Evolutionary conservation across 2,888 invertebrate genomes (phyloP).

Genomic region (Dusona sp.): DNA sequence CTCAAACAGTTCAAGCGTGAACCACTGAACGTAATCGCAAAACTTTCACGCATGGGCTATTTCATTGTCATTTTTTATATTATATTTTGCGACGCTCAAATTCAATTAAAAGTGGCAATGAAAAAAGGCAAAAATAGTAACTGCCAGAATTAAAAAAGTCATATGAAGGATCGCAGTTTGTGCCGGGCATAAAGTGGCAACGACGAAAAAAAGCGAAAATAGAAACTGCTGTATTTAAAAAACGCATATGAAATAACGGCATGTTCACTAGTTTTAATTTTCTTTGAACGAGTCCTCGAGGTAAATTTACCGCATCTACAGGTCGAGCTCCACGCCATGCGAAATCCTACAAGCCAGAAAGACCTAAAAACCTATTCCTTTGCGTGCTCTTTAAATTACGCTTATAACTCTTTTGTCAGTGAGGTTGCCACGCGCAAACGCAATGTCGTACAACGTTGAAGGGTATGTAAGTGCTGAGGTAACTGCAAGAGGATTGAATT

Average conservation of each 20-base stretch:
- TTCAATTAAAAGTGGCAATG: background rate
- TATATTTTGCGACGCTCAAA: background rate
- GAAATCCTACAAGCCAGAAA: background rate
- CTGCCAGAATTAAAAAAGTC: background rate
- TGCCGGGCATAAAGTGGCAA: background rate
- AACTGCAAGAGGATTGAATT: constrained; percentile 64
- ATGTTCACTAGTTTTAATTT: background rate
- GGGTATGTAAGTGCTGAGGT: constrained; percentile 61
- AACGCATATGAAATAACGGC: background rate
- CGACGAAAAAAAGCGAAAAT: background rate
- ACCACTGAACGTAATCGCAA: constrained; percentile 10
- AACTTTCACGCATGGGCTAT: background rate
- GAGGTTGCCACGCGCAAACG: background rate
- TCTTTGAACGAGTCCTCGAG: background rate
- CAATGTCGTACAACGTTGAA: constrained; percentile 48
- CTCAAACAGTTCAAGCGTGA: constrained; percentile 52
- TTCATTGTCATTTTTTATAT: background rate
- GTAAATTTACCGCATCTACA: background rate
- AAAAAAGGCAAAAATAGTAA: background rate
- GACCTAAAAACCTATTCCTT: background rate
- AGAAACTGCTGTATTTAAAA: background rate
- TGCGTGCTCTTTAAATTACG: background rate
- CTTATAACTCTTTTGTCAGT: background rate
- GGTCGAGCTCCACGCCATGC: background rate
- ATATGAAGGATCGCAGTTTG: background rate